Conservation (phyloP, 2,888 invertebrate species). For the Napeogenes sylphis region DNA sequence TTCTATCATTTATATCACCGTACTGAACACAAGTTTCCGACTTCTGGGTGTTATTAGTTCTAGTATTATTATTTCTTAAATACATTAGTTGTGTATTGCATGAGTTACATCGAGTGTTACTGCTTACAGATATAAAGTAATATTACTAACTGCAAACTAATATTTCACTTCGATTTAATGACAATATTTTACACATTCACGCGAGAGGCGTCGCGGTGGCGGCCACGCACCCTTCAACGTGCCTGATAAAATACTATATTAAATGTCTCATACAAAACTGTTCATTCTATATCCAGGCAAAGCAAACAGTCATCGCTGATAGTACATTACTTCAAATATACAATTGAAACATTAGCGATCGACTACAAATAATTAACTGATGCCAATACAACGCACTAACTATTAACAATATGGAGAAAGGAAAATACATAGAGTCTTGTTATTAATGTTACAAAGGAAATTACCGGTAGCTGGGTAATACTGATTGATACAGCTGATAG, state of each 20-base stretch:
- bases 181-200: constrained; percentile 35
- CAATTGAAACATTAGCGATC: not conserved
- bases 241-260: constrained; percentile 47
- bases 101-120: not conserved
- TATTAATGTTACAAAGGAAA: too few relatives aligned
- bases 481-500: too few relatives aligned
- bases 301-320: constrained; percentile 12
- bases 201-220: constrained; percentile 65
- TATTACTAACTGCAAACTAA: not conserved
- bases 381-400: not conserved
- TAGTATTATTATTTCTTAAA: too few relatives aligned
- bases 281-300: constrained; percentile 26
- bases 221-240: constrained; percentile 57
- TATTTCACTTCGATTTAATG: constrained; percentile 16
- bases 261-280: constrained; percentile 20
- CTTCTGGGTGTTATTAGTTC: too few relatives aligned
- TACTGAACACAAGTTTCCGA: not conserved
- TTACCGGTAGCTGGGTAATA: too few relatives aligned
- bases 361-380: not conserved
- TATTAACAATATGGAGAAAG: constrained; percentile 26
- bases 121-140: not conserved
- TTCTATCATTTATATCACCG: not conserved
- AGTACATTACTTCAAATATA: constrained; percentile 2
- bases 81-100: not conserved
- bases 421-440: not conserved